Percentiles rank a stretch among this genome's conserved stretches.
These are phyloP conservation scores for Steinernema hermaphroditum DNA, from an alignment of 2,888 invertebrate genomes.

Conservation along the genomic window DNA sequence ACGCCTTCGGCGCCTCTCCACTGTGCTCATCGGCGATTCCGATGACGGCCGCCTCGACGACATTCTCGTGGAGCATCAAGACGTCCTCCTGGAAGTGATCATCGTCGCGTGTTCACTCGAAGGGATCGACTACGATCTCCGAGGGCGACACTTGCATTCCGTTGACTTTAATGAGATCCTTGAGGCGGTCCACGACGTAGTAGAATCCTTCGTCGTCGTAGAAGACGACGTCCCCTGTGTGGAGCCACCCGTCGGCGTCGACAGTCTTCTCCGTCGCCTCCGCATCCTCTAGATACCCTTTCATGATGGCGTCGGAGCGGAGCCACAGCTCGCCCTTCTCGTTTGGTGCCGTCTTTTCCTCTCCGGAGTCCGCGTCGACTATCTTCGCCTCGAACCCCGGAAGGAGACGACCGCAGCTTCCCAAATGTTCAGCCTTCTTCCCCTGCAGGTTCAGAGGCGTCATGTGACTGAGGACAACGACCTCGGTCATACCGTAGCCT, in stretches of 20 bases:
- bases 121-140: constrained; percentile 47
- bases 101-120: neutral
- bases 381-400: constrained; percentile 42
- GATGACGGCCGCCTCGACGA: constrained; percentile 81
- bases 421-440: constrained; percentile 32
- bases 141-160: constrained; percentile 76
- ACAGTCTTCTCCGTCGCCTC: constrained; percentile 66
- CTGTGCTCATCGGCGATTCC: constrained; percentile 74
- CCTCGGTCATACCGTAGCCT: constrained; percentile 56
- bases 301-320: constrained; percentile 80
- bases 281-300: constrained; percentile 72
- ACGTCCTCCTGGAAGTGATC: constrained; percentile 74
- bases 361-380: constrained; percentile 38
- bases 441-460: constrained; percentile 36
- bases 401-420: constrained; percentile 41
- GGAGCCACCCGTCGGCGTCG: constrained; percentile 80
- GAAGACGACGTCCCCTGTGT: constrained; percentile 78
- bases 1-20: constrained; percentile 68
- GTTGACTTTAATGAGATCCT: constrained; percentile 88
- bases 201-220: constrained; percentile 79
- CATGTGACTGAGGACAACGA: constrained; percentile 41
- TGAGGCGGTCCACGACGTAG: constrained; percentile 82
- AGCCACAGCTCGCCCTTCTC: constrained; percentile 82
- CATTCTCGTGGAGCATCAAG: constrained; percentile 74
- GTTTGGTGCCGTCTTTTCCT: constrained; percentile 31